Percentiles rank a stretch among this genome's conserved stretches.
Conservation (phyloP, 2,888 invertebrate species). For the Gortyna flavago region DNA sequence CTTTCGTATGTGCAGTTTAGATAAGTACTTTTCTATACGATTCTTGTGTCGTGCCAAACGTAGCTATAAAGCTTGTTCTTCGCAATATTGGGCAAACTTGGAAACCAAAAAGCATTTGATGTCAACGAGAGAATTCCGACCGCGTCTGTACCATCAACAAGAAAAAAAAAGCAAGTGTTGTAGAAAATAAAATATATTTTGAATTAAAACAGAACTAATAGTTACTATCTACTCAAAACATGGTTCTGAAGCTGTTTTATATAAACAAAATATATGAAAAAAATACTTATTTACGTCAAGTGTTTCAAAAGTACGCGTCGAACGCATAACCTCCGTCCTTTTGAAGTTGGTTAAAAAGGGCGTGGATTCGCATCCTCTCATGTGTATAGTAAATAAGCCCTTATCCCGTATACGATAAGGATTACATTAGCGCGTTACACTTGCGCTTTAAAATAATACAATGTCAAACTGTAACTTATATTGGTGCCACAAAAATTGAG, state of each 20-base stretch:
- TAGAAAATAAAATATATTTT: conserved; percentile 59
- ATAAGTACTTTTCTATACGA: not conserved
- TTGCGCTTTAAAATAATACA: conserved; percentile 54
- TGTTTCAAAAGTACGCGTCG: conserved; percentile 12
- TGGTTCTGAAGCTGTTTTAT: conserved; percentile 27
- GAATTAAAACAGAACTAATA: conserved; percentile 46
- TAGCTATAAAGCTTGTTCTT: not conserved
- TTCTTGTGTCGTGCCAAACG: conserved; percentile 42
- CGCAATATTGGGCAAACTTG: not conserved
- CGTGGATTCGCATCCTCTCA: conserved; percentile 54
- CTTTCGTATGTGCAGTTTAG: not conserved
- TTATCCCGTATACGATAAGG: conserved; percentile 60
- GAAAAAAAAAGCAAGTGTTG: conserved; percentile 36
- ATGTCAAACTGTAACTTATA: conserved; percentile 49
- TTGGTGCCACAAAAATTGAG: conserved; percentile 40
- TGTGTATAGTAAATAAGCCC: conserved; percentile 54
- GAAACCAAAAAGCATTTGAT: conserved; percentile 20
- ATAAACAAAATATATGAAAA: conserved; percentile 45
- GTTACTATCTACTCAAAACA: conserved; percentile 47
- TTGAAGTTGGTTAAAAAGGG: conserved; percentile 32
- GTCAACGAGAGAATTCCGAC: conserved; percentile 43
- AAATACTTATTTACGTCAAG: conserved; percentile 35
- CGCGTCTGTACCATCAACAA: conserved; percentile 10
- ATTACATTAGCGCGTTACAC: conserved; percentile 58
- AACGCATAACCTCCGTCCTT: conserved; percentile 29